phyloP scores from a whole-genome alignment of 1,140 invertebrate species.

The Danaus plexippus region DNA sequence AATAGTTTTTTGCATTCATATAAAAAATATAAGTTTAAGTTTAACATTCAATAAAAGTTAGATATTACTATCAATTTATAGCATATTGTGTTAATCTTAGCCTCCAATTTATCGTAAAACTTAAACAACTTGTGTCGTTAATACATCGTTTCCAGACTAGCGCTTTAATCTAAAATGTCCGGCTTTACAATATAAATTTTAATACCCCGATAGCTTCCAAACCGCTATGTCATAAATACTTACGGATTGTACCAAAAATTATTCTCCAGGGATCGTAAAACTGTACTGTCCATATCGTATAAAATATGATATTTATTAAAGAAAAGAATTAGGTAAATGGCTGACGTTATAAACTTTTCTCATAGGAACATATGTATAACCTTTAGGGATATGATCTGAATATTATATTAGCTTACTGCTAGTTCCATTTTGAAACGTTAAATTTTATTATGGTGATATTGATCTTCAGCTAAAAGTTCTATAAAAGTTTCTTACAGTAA shows the following conservation, averaged over 20 bases:
- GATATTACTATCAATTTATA: too few species aligned
- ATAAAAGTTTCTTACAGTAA: too few species aligned
- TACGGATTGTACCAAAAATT: constrained; percentile 43
- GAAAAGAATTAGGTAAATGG: constrained; percentile 16
- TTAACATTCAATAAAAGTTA: too few species aligned
- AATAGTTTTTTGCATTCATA: neutral
- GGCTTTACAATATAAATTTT: constrained; percentile 30
- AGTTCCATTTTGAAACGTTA: too few species aligned
- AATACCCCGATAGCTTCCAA: constrained; percentile 43
- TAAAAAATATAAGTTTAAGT: too few species aligned
- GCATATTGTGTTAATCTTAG: too few species aligned
- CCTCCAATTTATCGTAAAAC: too few species aligned
- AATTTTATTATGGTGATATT: too few species aligned
- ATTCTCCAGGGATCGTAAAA: constrained; percentile 32
- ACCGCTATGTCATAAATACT: constrained; percentile 41
- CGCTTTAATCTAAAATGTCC: constrained; percentile 17
- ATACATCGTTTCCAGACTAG: constrained; percentile 15
- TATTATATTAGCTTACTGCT: constrained; percentile 1
- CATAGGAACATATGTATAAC: constrained; percentile 12
- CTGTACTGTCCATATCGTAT: constrained; percentile 36
- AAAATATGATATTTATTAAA: constrained; percentile 22
- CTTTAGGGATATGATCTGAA: constrained; percentile 13
- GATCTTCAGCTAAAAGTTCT: too few species aligned
- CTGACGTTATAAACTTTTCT: constrained; percentile 12
- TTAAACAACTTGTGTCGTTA: constrained; percentile 12